phyloP scores from a whole-genome alignment of 2,888 invertebrate species.

The Philhelius pedissequus region DNA sequence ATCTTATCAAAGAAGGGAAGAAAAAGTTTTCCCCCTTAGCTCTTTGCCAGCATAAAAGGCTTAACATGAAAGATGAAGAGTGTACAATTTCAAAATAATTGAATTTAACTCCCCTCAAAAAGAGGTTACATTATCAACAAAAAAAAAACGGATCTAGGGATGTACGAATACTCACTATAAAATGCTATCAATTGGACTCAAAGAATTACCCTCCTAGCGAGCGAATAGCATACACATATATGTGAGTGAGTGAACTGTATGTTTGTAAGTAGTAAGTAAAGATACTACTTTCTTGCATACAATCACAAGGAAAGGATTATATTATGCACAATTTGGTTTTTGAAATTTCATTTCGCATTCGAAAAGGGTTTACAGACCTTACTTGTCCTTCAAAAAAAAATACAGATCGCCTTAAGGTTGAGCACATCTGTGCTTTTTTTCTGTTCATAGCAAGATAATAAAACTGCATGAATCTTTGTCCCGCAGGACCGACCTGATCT shows the following conservation, averaged over 20 bases:
- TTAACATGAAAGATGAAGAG: constrained; percentile 37
- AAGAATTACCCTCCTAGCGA: constrained; percentile 44
- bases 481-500: background rate
- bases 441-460: constrained; percentile 43
- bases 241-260: constrained; percentile 8
- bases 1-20: constrained; percentile 31
- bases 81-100: constrained; percentile 62
- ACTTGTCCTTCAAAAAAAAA: background rate
- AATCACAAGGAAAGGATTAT: constrained; percentile 48
- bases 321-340: constrained; percentile 60
- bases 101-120: constrained; percentile 45
- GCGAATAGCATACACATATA: background rate
- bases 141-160: background rate
- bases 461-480: constrained; percentile 43
- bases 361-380: background rate
- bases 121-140: background rate
- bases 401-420: constrained; percentile 31
- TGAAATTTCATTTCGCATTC: constrained; percentile 54
- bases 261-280: background rate
- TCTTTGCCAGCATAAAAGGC: constrained; percentile 5
- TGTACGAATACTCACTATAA: constrained; percentile 12
- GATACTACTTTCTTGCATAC: background rate
- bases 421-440: background rate
- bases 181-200: constrained; percentile 61
- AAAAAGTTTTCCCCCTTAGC: background rate